Evolutionary conservation across 2,113 vertebrate species (phyloP), one percentile per base, ranked within the genome.

Genomic region (Pyrgilauda ruficollis): DNA sequence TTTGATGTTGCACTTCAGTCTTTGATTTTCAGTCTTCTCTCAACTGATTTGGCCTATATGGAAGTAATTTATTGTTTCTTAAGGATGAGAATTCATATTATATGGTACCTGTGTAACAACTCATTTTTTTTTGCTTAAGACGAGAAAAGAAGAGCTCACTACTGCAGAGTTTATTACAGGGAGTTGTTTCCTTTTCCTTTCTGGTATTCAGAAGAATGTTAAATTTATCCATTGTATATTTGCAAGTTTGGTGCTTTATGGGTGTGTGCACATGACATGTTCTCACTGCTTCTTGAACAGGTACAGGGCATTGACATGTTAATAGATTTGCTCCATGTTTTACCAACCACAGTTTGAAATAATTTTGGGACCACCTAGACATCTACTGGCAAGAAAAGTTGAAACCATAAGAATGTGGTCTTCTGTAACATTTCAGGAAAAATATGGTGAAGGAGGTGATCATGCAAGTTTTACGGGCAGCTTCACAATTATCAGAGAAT

Each of bases 61-160:
- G 55, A 80, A 88, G 63, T 85, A 67, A 94, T 72, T 53, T 66
- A 47, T 61, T 83, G 28, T 83, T 89, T 63, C 11, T 44, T 83
- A 74, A 84, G 44, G 11, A 15, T 68, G 37, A 90, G 9, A 72
- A 79, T 77, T 68, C 16, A 15, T 83, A 28, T 61, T 78, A 49
- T 58, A 44, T 64, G n/a, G 1, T 58, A 10, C 24, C 20, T 44
- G 14, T 84, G 63, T 82, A 91, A 49, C 24, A 62, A 41, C 11
- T 63, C 15, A 30, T 81, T 86, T 76, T 7, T 7, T 63, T 33
- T 90, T 74, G 44, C 41, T 33, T 49, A 31, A 43, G 28, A 84
- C 63, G 64, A 82, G 28, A 39, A 21, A 89, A 70, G 33, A 33
- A 93, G 22, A 59, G 9, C 22, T 84, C 16, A 50, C 0, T 84